These are phyloP conservation scores for Pardalotus punctatus DNA, from an alignment of 2,113 vertebrate species.

Conservation along the genomic window DNA sequence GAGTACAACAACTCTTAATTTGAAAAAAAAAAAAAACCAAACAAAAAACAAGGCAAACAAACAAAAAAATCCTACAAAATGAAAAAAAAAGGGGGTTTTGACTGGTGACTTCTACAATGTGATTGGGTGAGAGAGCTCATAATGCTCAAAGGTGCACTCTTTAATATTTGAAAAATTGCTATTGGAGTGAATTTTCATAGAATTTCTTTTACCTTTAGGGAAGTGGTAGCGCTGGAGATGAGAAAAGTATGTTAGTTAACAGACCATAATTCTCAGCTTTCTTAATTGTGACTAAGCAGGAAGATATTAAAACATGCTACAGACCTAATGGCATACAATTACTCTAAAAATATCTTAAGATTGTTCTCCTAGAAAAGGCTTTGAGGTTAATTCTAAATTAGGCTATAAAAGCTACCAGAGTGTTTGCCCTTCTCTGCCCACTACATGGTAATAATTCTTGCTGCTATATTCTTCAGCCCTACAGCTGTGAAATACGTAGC, in stretches of 20 bases:
- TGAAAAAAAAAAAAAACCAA: not conserved
- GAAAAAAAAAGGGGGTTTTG: not conserved
- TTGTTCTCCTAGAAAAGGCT: not conserved
- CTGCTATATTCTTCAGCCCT: not conserved
- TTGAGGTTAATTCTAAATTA: conserved; percentile 35
- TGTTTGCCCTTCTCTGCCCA: not conserved
- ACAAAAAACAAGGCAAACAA: no score
- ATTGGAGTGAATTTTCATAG: not conserved
- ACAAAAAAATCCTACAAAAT: not conserved
- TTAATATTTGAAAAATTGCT: not conserved
- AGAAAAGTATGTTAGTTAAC: not conserved
- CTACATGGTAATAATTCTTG: not conserved
- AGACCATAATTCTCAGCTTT: not conserved
- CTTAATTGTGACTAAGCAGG: conserved; percentile 35
- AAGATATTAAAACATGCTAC: conserved; percentile 5
- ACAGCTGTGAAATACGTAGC: not conserved
- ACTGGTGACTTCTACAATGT: not conserved
- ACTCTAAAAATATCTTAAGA: conserved; percentile 49
- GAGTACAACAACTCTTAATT: not conserved
- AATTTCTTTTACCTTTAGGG: not conserved
- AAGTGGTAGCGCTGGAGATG: not conserved
- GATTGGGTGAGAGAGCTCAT: not conserved
- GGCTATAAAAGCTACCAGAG: not conserved
- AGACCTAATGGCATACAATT: conserved; percentile 14
- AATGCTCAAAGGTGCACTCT: not conserved